Base-by-base conservation (phyloP, 2,888 invertebrate species). In the Diogma glabrata region DNA sequence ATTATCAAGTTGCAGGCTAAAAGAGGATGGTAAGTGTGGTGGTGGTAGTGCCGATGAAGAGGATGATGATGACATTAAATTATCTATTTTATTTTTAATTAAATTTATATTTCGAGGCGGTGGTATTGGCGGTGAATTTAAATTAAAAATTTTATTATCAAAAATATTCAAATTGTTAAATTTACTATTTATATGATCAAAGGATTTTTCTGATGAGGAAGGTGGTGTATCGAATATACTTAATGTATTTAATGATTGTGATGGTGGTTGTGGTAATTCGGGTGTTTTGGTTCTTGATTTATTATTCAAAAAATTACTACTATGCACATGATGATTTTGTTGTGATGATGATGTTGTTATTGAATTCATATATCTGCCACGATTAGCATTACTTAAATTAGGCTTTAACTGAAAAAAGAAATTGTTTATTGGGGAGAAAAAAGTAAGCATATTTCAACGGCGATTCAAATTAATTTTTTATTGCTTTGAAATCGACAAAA, bases 181-280 rank as follows among this genome's bases (percentile, higher is more conserved):
- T 22, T 22, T 14, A 22, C 43, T 43, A 43, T 43, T 22, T 22
- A 19, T 19, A 12, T 12, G 6, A 36, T 40, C 40, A 40, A 43
- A 43, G 20, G 43, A 43, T 43, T 43, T 43, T 43, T 43, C 43
- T 12, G 43, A 43, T n/a, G n/a, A n/a, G n/a, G n/a, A n/a, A 22
- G 43, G 43, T 4, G 43, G 43, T 43, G 43, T 43, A n/a, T 43
- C 22, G 23, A 43, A 6, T 43, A 43, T n/a, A 40, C 40, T 20
- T n/a, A 40, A 36, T 36, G 16, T 14, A 12, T n/a, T 7, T 36
- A 36, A 40, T 40, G 19, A 40, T 40, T 19, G 40, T 20, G 20
- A 19, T 19, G 40, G 20, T 40, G 40, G n/a, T 40, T 20, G 43
- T 22, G 43, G 22, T 43, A 43, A 5, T 43, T 22, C 20, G 20